Evolutionary conservation across 2,888 invertebrate genomes (phyloP).

Genomic region (Nowickia ferox): DNA sequence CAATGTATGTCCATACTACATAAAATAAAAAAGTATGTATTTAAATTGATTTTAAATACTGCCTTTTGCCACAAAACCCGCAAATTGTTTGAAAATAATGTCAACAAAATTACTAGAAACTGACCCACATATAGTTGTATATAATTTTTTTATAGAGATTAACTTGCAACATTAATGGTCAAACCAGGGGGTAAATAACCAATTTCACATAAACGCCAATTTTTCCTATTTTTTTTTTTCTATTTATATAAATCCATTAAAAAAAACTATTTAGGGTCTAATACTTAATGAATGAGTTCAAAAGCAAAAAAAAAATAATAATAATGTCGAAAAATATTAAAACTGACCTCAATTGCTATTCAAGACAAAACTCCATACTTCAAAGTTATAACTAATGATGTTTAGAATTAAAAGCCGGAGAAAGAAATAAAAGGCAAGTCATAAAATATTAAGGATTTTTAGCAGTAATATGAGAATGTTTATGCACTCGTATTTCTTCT

Average conservation of each 20-base stretch:
- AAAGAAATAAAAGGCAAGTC: slow-evolving; percentile 38
- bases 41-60: slow-evolving; percentile 10
- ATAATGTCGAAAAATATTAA: slow-evolving; percentile 60
- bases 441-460: slow-evolving; percentile 51
- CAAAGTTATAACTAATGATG: slow-evolving; percentile 37
- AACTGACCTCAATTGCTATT: slow-evolving; percentile 65
- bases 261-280: slow-evolving; percentile 15
- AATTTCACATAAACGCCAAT: slow-evolving; percentile 31
- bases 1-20: too few relatives aligned
- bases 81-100: slow-evolving; percentile 25
- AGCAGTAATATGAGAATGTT: slow-evolving; percentile 30
- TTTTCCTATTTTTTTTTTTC: slow-evolving; percentile 11
- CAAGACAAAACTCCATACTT: slow-evolving; percentile 10
- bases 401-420: slow-evolving; percentile 5
- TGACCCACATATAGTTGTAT: slow-evolving; percentile 39
- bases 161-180: slow-evolving; percentile 46
- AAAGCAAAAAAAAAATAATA: slow-evolving; percentile 21
- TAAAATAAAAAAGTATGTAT: neutral
- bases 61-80: slow-evolving; percentile 6
- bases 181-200: slow-evolving; percentile 35
- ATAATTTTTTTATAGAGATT: slow-evolving; percentile 38
- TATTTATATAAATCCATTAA: neutral
- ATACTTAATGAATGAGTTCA: slow-evolving; percentile 4
- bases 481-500: neutral
- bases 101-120: slow-evolving; percentile 41